These are phyloP conservation scores for Penaeus vannamei DNA, from an alignment of 1,140 invertebrate genomes.

Conservation along the genomic window DNA sequence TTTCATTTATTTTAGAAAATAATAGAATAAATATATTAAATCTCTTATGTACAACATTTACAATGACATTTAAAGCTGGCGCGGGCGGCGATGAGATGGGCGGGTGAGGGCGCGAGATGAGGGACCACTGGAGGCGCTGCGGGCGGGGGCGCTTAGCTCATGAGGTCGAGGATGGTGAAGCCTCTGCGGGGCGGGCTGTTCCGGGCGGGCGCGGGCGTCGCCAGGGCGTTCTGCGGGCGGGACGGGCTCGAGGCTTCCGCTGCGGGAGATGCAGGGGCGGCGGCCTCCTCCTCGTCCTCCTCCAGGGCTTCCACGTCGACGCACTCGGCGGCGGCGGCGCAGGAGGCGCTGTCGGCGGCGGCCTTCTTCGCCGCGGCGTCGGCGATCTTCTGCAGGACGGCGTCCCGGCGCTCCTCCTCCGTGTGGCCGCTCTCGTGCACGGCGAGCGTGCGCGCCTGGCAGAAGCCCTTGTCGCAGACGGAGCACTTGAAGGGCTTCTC, in stretches of 20 bases:
- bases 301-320: not conserved
- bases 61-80: too few species aligned
- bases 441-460: slow-evolving; percentile 70
- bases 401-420: slow-evolving; percentile 31
- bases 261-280: not conserved
- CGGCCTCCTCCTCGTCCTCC: not conserved
- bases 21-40: too few species aligned
- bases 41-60: too few species aligned
- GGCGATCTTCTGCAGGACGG: not conserved
- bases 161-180: slow-evolving; percentile 47
- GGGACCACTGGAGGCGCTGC: too few species aligned
- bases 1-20: too few species aligned
- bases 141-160: slow-evolving; percentile 18
- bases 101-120: too few species aligned
- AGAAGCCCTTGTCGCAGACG: slow-evolving; percentile 78
- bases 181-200: slow-evolving; percentile 4
- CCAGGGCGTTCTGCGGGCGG: too few species aligned
- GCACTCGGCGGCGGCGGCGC: not conserved
- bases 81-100: too few species aligned
- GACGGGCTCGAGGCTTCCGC: not conserved
- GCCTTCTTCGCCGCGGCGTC: not conserved
- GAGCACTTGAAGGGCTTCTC: slow-evolving; percentile 76
- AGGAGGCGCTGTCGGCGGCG: not conserved
- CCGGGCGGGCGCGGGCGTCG: not conserved
- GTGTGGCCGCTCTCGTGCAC: slow-evolving; percentile 60